Evolutionary conservation across 2,113 vertebrate genomes (phyloP).

Genomic region (Chamaetylas fuelleborni): DNA sequence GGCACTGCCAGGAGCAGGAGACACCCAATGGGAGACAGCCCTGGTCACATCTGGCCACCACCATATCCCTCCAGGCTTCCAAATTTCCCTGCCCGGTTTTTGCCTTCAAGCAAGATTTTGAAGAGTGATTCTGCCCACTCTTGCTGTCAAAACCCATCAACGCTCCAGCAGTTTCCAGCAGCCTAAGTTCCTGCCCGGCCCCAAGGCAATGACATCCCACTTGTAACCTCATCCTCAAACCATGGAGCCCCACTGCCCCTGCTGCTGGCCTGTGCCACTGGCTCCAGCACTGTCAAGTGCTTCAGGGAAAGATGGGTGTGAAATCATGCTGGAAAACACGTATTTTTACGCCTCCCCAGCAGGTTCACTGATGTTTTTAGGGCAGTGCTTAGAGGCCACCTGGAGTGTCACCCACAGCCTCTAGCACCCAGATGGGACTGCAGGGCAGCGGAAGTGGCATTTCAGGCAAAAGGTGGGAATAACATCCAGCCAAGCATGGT

Average conservation of each 20-base stretch:
- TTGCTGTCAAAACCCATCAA: background rate
- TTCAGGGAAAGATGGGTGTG: background rate
- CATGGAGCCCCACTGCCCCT: background rate
- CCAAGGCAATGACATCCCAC: background rate
- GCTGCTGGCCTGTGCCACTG: fast-evolving
- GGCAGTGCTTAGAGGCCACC: background rate
- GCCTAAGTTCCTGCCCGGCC: background rate
- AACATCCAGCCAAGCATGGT: background rate
- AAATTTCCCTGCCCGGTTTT: background rate
- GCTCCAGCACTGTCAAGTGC: background rate
- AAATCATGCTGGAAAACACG: background rate
- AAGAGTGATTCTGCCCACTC: background rate
- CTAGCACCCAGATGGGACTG: background rate
- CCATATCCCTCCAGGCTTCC: background rate
- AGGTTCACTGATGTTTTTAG: constrained; percentile 25
- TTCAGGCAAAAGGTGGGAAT: background rate
- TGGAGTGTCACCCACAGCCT: background rate
- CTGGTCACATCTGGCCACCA: background rate
- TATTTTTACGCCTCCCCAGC: background rate
- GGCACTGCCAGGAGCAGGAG: background rate
- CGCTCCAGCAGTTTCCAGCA: background rate
- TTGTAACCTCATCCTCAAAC: background rate
- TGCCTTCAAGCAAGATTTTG: background rate
- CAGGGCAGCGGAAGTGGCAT: fast-evolving
- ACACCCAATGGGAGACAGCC: fast-evolving